Percentiles rank a stretch among this genome's conserved stretches.
Evolutionary conservation across 2,888 invertebrate genomes (phyloP).

Genomic region (Archips xylosteana): DNA sequence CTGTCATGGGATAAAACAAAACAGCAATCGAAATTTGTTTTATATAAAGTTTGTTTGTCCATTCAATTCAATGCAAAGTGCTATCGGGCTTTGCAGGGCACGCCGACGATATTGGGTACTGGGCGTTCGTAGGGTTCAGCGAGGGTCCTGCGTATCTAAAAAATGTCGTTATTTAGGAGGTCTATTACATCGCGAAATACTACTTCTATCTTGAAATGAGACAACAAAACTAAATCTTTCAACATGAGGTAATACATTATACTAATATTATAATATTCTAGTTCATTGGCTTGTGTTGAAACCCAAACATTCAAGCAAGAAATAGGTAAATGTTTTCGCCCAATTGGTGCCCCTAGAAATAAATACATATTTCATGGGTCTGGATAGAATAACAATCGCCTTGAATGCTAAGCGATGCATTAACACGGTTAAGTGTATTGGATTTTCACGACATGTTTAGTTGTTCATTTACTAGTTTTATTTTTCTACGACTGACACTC

Average conservation of each 20-base stretch:
- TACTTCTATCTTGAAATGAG: too few relatives aligned
- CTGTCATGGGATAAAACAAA: slow-evolving; percentile 12
- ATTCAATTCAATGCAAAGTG: slow-evolving; percentile 25
- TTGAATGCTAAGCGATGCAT: slow-evolving; percentile 47
- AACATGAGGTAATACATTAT: too few relatives aligned
- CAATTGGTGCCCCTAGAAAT: slow-evolving; percentile 43
- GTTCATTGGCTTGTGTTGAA: too few relatives aligned
- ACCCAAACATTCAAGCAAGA: neutral
- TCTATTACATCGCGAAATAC: too few relatives aligned
- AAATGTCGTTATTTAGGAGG: too few relatives aligned
- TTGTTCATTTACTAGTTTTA: neutral
- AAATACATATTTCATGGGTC: slow-evolving; percentile 80
- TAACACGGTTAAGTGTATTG: slow-evolving; percentile 55
- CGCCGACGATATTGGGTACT: slow-evolving; percentile 9
- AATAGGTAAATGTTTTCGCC: neutral
- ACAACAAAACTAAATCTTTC: too few relatives aligned
- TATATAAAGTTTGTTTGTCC: slow-evolving; percentile 1
- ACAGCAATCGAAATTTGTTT: slow-evolving; percentile 24
- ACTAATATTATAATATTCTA: too few relatives aligned
- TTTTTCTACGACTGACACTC: neutral
- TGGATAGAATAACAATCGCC: slow-evolving; percentile 73
- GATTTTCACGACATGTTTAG: slow-evolving; percentile 43
- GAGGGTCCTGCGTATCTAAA: neutral
- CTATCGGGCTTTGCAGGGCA: slow-evolving; percentile 13
- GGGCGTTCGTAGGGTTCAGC: slow-evolving; percentile 1